Evolutionary conservation across 2,113 vertebrate genomes (phyloP), one percentile per base, ranked within the genome.

Genomic region (Rhinogobius similis): DNA sequence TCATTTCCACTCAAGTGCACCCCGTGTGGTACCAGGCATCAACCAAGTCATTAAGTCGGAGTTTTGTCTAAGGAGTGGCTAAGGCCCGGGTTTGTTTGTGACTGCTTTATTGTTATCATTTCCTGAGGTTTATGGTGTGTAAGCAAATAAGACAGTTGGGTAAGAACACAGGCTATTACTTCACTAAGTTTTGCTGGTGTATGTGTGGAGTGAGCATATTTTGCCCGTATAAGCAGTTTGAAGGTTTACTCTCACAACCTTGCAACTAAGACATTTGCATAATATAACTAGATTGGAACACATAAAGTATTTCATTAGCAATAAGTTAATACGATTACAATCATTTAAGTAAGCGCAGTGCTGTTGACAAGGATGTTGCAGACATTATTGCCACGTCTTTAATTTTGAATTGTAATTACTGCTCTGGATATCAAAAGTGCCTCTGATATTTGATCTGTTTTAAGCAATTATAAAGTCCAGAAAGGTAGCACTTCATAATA

Each of bases 1-100:
- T 89, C 77, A 89, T 91, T 90, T 89, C 87, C 84, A 82, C 88
- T 84, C 81, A 88, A 82, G 75, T 90, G 82, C 86, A 74, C 82
- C 39, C 78, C 87, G 88, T 87, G 83, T 79, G 87, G 78, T 72
- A 70, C 86, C 82, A 78, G 81, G 77, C 73, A 32, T 89, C 88
- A 88, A 84, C 87, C 84, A 87, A 89, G 79, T 86, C 84, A 85
- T 91, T 87, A 88, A 87, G 75, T 66, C 71, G 27, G 84, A 88
- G 84, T 84, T 82, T 77, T 77, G 71, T 79, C 79, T 72, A 84
- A 83, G 81, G 84, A 83, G 78, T 82, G 75, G 84, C 79, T 67
- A 78, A 79, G 67, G 77, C 65, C 75, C 68, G 74, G 84, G 83
- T 85, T 80, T 87, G 83, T 88, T 82, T 83, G 81, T 75, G 81